phyloP scores from a whole-genome alignment of 1,140 invertebrate genomes.

The Condylostylus longicornis region DNA sequence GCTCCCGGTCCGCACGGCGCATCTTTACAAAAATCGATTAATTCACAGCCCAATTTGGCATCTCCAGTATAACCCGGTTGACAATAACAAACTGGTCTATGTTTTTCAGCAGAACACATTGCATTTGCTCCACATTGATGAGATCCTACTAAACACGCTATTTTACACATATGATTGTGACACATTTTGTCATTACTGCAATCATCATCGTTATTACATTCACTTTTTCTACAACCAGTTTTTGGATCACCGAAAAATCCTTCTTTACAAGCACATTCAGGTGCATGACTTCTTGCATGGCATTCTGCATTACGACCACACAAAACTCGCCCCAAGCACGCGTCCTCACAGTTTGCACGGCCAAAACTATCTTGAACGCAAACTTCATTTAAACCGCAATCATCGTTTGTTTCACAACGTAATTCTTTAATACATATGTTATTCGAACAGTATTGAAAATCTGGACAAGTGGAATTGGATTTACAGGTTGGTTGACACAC shows the following conservation, averaged over 20 bases:
- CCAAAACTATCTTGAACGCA: conserved; percentile 52
- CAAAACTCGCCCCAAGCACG: conserved; percentile 47
- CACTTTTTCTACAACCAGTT: conserved; percentile 58
- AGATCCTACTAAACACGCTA: conserved; percentile 56
- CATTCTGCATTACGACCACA: conserved; percentile 74
- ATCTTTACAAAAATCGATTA: conserved; percentile 63
- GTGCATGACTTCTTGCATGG: conserved; percentile 46
- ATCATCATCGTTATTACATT: conserved; percentile 53
- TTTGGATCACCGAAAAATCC: conserved; percentile 67
- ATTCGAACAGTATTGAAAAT: conserved; percentile 66
- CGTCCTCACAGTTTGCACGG: conserved; percentile 52
- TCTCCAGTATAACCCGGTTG: conserved; percentile 74
- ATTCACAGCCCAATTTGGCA: conserved; percentile 47
- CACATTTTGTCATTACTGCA: conserved; percentile 72
- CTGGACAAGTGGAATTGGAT: conserved; percentile 57
- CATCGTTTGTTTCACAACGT: conserved; percentile 49
- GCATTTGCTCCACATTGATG: conserved; percentile 73
- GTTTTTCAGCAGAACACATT: conserved; percentile 64
- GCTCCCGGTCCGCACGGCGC: conserved; percentile 70
- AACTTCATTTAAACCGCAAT: conserved; percentile 51
- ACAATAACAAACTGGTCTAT: conserved; percentile 61
- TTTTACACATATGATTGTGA: conserved; percentile 62
- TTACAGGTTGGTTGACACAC: conserved; percentile 67
- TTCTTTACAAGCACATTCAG: conserved; percentile 57
- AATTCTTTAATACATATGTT: conserved; percentile 68